A percentile compares a stretch with the other conserved stretches of the same genome.
These are phyloP conservation scores for Meda fulgida DNA, from an alignment of 2,797 vertebrate genomes.

Conservation along the genomic window DNA sequence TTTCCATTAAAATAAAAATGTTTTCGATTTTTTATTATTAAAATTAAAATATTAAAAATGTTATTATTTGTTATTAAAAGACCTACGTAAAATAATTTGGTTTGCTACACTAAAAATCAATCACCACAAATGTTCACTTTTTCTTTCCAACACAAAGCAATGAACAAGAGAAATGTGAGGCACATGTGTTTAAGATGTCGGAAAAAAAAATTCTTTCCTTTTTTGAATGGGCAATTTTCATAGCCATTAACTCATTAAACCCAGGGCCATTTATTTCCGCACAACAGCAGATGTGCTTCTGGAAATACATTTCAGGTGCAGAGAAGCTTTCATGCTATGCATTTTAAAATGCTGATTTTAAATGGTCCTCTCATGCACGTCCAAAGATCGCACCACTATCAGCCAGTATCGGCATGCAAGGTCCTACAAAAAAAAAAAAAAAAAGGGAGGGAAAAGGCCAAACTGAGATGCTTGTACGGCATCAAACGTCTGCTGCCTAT, in stretches of 20 bases:
- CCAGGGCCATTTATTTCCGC: slow-evolving; percentile 31
- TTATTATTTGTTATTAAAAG: neutral
- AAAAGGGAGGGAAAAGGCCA: slow-evolving; percentile 68
- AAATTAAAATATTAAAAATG: too few species aligned
- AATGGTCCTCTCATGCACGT: slow-evolving; percentile 58
- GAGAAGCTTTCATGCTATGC: slow-evolving; percentile 46
- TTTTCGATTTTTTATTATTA: neutral
- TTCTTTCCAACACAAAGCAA: neutral
- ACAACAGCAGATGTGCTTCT: slow-evolving; percentile 46
- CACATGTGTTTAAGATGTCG: slow-evolving; percentile 2
- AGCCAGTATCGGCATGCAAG: slow-evolving; percentile 67
- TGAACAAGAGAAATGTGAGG: neutral
- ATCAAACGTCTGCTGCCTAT: slow-evolving; percentile 81
- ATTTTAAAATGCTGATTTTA: slow-evolving; percentile 65
- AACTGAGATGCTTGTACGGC: slow-evolving; percentile 79
- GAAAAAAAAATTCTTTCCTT: slow-evolving; percentile 20
- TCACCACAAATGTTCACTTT: neutral
- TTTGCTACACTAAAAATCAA: neutral
- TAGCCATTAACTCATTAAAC: slow-evolving; percentile 49
- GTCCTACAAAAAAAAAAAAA: slow-evolving; percentile 69
- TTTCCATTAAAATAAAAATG: neutral
- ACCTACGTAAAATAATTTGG: neutral
- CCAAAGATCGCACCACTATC: slow-evolving; percentile 67
- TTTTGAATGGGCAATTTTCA: slow-evolving; percentile 39
- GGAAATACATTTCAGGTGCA: slow-evolving; percentile 43